Percentiles rank a stretch among this genome's conserved stretches.
Conservation (phyloP, 2,797 vertebrate species). For the Argentina silus region DNA sequence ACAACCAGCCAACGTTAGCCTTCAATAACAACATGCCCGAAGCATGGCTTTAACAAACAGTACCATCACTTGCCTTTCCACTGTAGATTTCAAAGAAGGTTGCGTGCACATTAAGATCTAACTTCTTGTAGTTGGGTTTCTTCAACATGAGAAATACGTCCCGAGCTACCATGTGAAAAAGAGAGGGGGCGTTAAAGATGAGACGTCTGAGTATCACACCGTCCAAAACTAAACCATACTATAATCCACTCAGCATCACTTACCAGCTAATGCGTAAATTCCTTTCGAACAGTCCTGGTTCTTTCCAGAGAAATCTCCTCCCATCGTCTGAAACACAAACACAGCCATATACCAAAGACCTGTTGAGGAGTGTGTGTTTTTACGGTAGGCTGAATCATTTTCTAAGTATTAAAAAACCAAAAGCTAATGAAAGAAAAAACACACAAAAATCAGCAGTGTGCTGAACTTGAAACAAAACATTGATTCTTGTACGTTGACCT, state of each 20-base stretch:
- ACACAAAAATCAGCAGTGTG: no score
- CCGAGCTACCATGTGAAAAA: conserved; percentile 77
- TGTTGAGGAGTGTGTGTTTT: no score
- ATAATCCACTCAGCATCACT: conserved; percentile 29
- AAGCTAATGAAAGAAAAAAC: no score
- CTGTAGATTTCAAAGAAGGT: conserved; percentile 99
- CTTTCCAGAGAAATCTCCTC: conserved; percentile 97
- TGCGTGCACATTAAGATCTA: conserved; percentile 96
- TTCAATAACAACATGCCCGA: no score
- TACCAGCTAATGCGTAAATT: conserved; percentile 97
- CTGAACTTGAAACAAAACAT: no score
- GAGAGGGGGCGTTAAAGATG: neutral
- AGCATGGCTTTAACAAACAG: no score
- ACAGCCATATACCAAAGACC: conserved; percentile 2
- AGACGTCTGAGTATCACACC: neutral
- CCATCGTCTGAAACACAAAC: conserved; percentile 88
- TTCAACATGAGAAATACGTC: conserved; percentile 99
- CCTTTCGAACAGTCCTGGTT: conserved; percentile 99
- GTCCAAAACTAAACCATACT: neutral
- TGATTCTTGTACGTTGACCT: no score
- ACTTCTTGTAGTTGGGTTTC: conserved; percentile 95
- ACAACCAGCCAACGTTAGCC: no score
- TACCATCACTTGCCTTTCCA: conserved; percentile 84
- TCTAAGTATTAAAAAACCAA: no score
- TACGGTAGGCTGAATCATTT: no score